Percentiles rank a stretch among this genome's conserved stretches.
Conservation (phyloP, 2,888 invertebrate genomes). For the Andrena bicolor region DNA sequence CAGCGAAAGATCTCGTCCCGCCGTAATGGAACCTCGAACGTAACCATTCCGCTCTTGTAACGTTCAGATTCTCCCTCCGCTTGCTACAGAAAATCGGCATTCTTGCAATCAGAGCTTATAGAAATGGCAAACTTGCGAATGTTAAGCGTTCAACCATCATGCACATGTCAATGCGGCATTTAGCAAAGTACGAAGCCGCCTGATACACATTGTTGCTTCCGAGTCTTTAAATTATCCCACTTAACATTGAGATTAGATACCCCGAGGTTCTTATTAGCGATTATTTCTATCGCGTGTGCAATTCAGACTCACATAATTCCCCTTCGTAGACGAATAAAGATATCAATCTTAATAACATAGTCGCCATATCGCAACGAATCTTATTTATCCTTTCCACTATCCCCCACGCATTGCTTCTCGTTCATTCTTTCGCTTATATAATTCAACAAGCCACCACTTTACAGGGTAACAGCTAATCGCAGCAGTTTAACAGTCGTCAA, state of each 20-base stretch:
- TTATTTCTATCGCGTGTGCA: conserved; percentile 19
- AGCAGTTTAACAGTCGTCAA: background rate
- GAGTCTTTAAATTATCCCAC: conserved; percentile 24
- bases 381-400: conserved; percentile 24
- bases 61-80: background rate
- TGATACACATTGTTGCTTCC: background rate
- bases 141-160: background rate
- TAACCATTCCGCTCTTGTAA: conserved; percentile 9
- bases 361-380: conserved; percentile 40
- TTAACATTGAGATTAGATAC: conserved; percentile 10
- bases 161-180: background rate
- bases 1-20: conserved; percentile 30
- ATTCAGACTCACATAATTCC: conserved; percentile 36
- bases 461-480: conserved; percentile 8
- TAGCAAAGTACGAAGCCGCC: background rate
- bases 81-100: conserved; percentile 25
- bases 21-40: conserved; percentile 28
- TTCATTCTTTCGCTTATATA: conserved; percentile 34
- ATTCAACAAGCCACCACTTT: conserved; percentile 36
- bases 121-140: background rate
- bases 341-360: conserved; percentile 55
- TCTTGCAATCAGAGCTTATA: background rate
- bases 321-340: conserved; percentile 18
- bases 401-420: conserved; percentile 23
- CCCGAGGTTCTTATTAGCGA: conserved; percentile 14